Base-by-base conservation (phyloP, 2,113 vertebrate species). In the Pangasianodon gigas region DNA sequence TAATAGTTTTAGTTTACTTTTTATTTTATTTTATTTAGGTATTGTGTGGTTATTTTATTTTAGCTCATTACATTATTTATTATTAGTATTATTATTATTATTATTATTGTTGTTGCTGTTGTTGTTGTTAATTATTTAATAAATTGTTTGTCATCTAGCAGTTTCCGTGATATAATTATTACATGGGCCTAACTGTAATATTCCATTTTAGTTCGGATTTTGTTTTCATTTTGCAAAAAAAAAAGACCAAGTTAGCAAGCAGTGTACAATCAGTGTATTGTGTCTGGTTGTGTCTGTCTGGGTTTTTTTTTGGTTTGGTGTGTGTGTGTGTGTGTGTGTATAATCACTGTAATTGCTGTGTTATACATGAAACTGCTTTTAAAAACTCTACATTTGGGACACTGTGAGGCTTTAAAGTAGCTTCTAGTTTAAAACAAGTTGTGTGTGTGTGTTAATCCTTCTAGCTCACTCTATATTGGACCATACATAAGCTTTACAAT, bases 401-500 rank as follows among this genome's bases (percentile, higher is more conserved):
- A 56, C 11, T 14, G 14, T 56, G 54, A 56, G 54, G 54, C 14
- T 56, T 56, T 56, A 56, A 56, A 56, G 11, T 16, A 16, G 54
- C 54, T 56, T 56, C 51, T 52, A 52, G 51, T 11, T 52, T 52
- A 52, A 10, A 1, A 67, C 10, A 37, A 37, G 37, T 37, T 41
- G 32, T 75, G 71, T 44, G 71, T 74, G 18, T 21, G 71, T 75
- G 37, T 41, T 32, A 16, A 52, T 51, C 46, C 26, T 32, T n/a
- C 80, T 32, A 18, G 14, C 14, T 54, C 6, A 19, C 79, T 32
- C 79, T 54, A 54, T 54, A 82, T 16, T 54, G 51, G 79, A 2
- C 80, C 29, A 82, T 52, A 81, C 56, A 75, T 79, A 9, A n/a
- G 77, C n/a, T 52, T 84, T 65, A 83, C 48, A 83, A 51, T 85